Base-by-base conservation (phyloP, 2,888 invertebrate genomes). In the Rhorus exstirpatorius region DNA sequence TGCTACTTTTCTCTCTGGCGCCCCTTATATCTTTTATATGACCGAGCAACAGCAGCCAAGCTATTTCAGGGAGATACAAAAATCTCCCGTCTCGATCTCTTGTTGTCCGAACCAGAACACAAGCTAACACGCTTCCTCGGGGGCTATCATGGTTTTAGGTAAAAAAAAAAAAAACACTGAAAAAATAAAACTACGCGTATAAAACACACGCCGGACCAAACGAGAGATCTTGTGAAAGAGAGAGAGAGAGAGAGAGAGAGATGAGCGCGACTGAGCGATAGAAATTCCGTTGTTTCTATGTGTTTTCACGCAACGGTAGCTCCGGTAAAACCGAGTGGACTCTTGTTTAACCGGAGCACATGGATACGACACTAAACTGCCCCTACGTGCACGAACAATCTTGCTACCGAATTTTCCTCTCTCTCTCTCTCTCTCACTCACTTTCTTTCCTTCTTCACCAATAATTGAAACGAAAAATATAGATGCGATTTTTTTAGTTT, bases 381-480 rank as follows among this genome's bases (percentile, higher is more conserved):
- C 85, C 83, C 91, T 89, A 89, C 91, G 90, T 89, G 89, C 86
- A 83, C 82, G 44, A 38, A 79, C 83, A 83, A 81, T n/a, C 83
- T 77, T 83, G 92, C 92, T 92, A 92, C 92, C 89, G 92, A 90
- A 91, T 92, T 91, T 89, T 87, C 75, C 86, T 53, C 41, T 53
- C 67, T 24, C 35, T 1, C 14, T 19, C 8, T 65, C 14, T 14
- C 31, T 46, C 21, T n/a, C n/a, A n/a, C n/a, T n/a, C n/a, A n/a
- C n/a, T 31, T 6, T 46, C 14, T 49, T 4, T 19, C 3, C 6
- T 10, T 53, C 31, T 3, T 31, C 58, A 4, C 10, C 12, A 17
- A 10, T 1, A 46, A 44, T 38, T 60, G 8, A 14, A 24, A 14
- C 10, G 44, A 44, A 35, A 49, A 21, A 8, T 19, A 8, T 19